Evolutionary conservation across 2,888 invertebrate genomes (phyloP), one percentile per base, ranked within the genome.

Genomic region (Drosophila lutescens): DNA sequence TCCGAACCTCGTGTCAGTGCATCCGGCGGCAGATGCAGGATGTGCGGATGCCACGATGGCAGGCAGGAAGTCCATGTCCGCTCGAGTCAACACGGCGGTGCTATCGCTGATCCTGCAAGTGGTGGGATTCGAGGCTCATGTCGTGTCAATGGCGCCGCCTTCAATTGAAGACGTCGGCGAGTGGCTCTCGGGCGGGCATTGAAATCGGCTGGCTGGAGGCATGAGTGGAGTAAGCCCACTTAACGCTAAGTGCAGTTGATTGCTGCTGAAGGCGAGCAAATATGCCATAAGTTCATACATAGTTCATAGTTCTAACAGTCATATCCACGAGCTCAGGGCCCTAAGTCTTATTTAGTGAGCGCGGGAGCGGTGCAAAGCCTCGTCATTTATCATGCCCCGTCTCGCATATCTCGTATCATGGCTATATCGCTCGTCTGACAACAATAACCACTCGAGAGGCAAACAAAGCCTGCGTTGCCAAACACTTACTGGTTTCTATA

Each of bases 401-500:
- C 44, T 65, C 65, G 41, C 51, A 75, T 74, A 71, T 46, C 73
- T 46, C 55, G 34, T 26, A 56, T 57, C 30, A 41, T 23, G 30
- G 38, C 17, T 20, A 49, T 36, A 84, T 77, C 75, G 67, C 68
- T 63, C 66, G 61, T 58, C 71, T 74, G 88, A 87, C 88, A 83
- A 83, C 83, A 87, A 87, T 85, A 85, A 79, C 77, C 88, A 87
- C 83, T 83, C 50, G 70, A 82, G 70, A 61, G 70, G 58, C 68
- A 75, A 69, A 70, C 66, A 79, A 68, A 69, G 49, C 10, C 20
- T 53, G 67, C 62, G 62, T 65, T 65, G 66, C 53, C 78, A 78
- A 78, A 78, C 58, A 76, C 72, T 60, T 46, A 56, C 13, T 15
- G 30, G 5, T 43, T 41, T 38, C 10, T 26, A 38, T 57, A 51